Base-by-base conservation (phyloP, 2,888 invertebrate genomes). In the Dione juno region DNA sequence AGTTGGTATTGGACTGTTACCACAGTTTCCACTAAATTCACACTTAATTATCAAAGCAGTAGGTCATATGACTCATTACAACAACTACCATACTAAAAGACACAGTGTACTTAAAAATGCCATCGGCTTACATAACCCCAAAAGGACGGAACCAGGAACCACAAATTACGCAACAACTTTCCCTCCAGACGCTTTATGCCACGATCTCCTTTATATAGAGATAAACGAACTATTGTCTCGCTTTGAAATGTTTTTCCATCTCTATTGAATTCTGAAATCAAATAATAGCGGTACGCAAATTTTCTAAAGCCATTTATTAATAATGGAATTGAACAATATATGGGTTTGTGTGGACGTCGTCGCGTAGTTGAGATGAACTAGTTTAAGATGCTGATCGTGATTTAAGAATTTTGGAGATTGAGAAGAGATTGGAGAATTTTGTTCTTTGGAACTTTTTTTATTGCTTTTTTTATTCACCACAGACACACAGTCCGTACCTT, bases 161-260 rank as follows among this genome's bases (percentile, higher is more conserved):
- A 66, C 67, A 48, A 48, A 63, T 67, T 67, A 71, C 48, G 53
- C 52, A 41, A 63, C 48, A 52, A 74, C 73, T 74, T 74, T 74
- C 73, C 67, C 73, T 57, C 10, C 19, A 40, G 48, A 54, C 58
- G 45, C 35, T 53, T 45, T 13, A 48, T 19, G 64, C 69, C 69
- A 59, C 67, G 54, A 54, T 69, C 66, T 69, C 57, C 71, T 70
- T 68, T 63, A 63, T 66, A 69, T 50, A 43, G 43, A 57, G 35
- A 69, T 28, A 35, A 69, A 69, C 40, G 19, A 65, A 41, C 64
- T 35, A 66, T 53, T 59, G 70, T 70, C 52, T 43, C 10, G 40
- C 43, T 63, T 11, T 28, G 14, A 43, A 67, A 37, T 53, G 43
- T 8, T 40, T 45, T 61, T 14, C 35, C 16, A 45, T 45, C 8